Evolutionary conservation across 2,888 invertebrate genomes (phyloP).

Genomic region (Ormyrus thymus): DNA sequence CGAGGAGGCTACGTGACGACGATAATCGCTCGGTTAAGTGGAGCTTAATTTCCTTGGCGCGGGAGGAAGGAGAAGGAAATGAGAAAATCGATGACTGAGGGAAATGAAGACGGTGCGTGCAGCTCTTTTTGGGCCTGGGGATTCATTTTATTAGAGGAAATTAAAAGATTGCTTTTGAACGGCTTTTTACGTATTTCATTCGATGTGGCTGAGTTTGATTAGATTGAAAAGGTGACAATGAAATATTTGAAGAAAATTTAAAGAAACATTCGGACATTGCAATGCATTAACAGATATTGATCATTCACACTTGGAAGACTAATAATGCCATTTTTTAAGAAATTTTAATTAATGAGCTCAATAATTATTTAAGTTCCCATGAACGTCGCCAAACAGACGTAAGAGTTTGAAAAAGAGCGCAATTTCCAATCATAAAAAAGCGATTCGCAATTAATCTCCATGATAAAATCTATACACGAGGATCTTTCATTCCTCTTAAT

Average conservation of each 20-base stretch:
- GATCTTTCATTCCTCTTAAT: neutral
- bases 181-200: too few species aligned
- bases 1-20: slow-evolving; percentile 68
- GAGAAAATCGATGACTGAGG: too few species aligned
- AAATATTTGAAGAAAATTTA: slow-evolving; percentile 2
- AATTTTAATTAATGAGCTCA: slow-evolving; percentile 27
- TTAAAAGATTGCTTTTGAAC: too few species aligned
- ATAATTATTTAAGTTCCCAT: neutral
- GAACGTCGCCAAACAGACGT: slow-evolving; percentile 1
- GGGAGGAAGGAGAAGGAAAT: slow-evolving; percentile 60
- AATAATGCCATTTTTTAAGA: slow-evolving; percentile 2
- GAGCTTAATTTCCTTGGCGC: slow-evolving; percentile 71
- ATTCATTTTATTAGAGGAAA: too few species aligned
- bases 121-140: too few species aligned
- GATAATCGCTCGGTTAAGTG: slow-evolving; percentile 73
- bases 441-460: slow-evolving; percentile 36
- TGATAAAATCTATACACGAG: slow-evolving; percentile 29
- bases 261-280: neutral
- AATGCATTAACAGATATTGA: slow-evolving; percentile 16
- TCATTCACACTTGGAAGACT: neutral
- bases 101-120: too few species aligned
- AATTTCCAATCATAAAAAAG: slow-evolving; percentile 25
- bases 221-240: neutral
- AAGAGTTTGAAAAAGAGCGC: slow-evolving; percentile 25
- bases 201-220: too few species aligned